Evolutionary conservation across 2,888 invertebrate genomes (phyloP), one percentile per base, ranked within the genome.

Genomic region (Rotaria sp.): DNA sequence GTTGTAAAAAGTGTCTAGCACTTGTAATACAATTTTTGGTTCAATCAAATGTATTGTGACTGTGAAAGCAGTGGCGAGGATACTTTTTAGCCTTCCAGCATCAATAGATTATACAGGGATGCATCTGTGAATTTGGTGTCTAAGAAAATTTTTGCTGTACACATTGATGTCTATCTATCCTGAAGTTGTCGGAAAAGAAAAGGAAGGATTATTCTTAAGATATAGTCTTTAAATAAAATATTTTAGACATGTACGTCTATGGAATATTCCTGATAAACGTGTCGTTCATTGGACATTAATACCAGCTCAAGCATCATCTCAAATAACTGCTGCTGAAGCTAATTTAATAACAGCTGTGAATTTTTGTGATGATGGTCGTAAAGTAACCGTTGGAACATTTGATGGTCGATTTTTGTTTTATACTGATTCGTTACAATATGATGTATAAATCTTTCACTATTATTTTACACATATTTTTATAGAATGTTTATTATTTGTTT

Each of bases 251-350:
- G 35, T 80, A 21, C 93, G 99, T n/a, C 92, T 99, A 15, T 99
- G 99, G 99, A 97, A 98, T 92, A 99, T 99, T 90, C 97, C 98
- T 0, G 98, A 99, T 90, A 99, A 99, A 91, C 97, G 97, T 92
- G 97, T 98, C 13, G 96, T 96, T 0, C 94, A 97, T 15, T 98
- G 97, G 97, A 97, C 96, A 15, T 45, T 45, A 80, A 80, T 80
- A 11, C 91, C 97, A 97, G 92, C 88, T 90, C n/a, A 94, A 96
- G 0, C 95, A 95, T 91, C 48, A 74, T 15, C 96, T 96, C 41
- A 41, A 80, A 38, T 67, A 35, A 45, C 80, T n/a, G 95, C 89
- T 74, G 89, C 90, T 88, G 85, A 95, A 89, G 94, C 95, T 2
- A 96, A 96, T 90, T 93, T 97, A 24, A 97, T 97, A 90, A 97